Conservation (phyloP, 2,113 vertebrate genomes). For the Pollachius pollachius region DNA sequence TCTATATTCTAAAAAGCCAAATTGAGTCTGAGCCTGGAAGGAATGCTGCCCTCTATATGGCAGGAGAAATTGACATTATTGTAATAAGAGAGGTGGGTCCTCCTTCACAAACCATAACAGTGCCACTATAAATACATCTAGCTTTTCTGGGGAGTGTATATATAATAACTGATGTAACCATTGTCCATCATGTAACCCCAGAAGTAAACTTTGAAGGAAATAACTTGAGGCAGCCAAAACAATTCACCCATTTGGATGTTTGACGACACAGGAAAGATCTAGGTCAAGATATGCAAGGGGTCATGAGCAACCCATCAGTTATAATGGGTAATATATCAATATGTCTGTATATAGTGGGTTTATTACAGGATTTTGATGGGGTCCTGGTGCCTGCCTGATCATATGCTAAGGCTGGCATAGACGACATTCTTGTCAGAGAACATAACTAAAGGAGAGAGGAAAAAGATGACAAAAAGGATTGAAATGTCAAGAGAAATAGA, state of each 20-base stretch:
- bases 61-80: slow-evolving; percentile 19
- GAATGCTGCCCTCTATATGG: slow-evolving; percentile 6
- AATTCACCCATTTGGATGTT: slow-evolving; percentile 29
- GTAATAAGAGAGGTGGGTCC: slow-evolving; percentile 9
- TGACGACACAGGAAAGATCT: slow-evolving; percentile 38
- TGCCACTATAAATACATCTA: slow-evolving; percentile 21
- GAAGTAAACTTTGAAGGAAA: slow-evolving; percentile 29
- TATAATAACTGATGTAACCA: slow-evolving; percentile 8
- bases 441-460: too few species aligned
- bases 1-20: slow-evolving; percentile 26
- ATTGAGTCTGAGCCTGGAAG: slow-evolving; percentile 1
- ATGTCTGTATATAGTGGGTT: too few species aligned
- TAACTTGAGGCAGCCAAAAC: slow-evolving; percentile 35
- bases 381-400: too few species aligned
- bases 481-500: too few species aligned
- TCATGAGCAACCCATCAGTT: slow-evolving; percentile 21
- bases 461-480: too few species aligned
- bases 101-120: slow-evolving; percentile 9
- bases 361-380: too few species aligned
- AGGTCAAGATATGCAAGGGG: slow-evolving; percentile 12
- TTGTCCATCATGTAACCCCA: slow-evolving; percentile 16
- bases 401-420: too few species aligned
- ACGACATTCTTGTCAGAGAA: too few species aligned
- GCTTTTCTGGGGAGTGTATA: slow-evolving; percentile 10
- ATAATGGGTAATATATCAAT: background rate